Evolutionary conservation across 2,888 invertebrate species (phyloP).

Genomic region (Malacosoma neustria): DNA sequence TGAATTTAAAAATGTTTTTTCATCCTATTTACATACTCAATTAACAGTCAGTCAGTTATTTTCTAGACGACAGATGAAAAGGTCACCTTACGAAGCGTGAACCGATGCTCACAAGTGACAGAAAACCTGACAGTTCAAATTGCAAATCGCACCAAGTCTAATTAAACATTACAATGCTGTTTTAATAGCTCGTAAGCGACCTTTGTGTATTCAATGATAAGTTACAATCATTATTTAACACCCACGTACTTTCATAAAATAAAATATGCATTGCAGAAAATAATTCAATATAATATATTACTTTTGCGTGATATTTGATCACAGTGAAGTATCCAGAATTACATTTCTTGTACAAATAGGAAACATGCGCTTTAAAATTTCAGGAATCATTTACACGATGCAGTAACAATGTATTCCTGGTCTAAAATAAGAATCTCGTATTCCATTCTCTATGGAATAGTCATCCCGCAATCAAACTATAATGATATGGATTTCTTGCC

Average conservation of each 20-base stretch:
- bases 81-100: slow-evolving; percentile 19
- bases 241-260: neutral
- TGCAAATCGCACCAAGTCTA: slow-evolving; percentile 26
- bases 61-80: slow-evolving; percentile 21
- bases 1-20: too few species aligned
- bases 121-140: slow-evolving; percentile 38
- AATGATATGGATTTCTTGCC: too few species aligned
- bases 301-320: neutral
- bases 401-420: too few species aligned
- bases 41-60: slow-evolving; percentile 1
- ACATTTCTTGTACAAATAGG: too few species aligned
- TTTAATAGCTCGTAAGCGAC: slow-evolving; percentile 31
- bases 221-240: neutral
- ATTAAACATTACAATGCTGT: slow-evolving; percentile 40
- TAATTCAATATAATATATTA: slow-evolving; percentile 1
- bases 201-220: slow-evolving; percentile 20
- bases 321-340: too few species aligned
- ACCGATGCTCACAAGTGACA: slow-evolving; percentile 26
- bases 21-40: neutral
- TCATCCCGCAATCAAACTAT: too few species aligned
- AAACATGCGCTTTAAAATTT: too few species aligned
- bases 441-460: too few species aligned
- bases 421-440: too few species aligned
- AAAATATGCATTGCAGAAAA: neutral
- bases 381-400: too few species aligned